Base-by-base conservation (phyloP, 2,888 invertebrate species). In the Thumatha senex region DNA sequence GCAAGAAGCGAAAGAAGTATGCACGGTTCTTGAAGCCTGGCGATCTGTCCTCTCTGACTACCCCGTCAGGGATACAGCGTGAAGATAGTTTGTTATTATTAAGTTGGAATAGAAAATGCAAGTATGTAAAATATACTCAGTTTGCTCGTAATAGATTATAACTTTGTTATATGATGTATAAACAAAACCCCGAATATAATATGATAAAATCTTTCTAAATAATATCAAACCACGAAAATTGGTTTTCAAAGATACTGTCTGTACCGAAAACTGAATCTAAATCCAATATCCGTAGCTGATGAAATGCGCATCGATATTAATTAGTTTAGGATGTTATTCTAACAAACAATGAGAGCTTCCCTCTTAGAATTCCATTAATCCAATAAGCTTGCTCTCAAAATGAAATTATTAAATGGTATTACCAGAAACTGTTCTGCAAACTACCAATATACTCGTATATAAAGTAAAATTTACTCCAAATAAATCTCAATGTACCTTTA, bases 391-490 rank as follows among this genome's bases (percentile, higher is more conserved):
- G 44, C 14, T 30, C n/a, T 15, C 39, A 24, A 24, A 39, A 18
- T 18, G 38, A 43, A 38, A 43, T 29, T 11, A 43, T 29, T 24
- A 33, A 40, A 11, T n/a, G 39, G 39, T 14, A 10, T 49, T 44
- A 14, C 29, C 13, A 10, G 11, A 40, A 51, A 53, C 51, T 58
- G 45, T 48, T 62, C 46, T 41, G 49, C 47, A 51, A 48, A 54
- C 54, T 54, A 54, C 51, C 8, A 18, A 51, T 24, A 11, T 38
- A 51, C 42, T 31, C 5, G 18, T 24, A 24, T 39, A 49, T 45
- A 39, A 33, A 50, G 33, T 29, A 41, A 56, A n/a, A 61, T 63
- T 62, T 55, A 60, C 61, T 51, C 15, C 14, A 40, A 40, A 38
- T n/a, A n/a, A n/a, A n/a, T n/a, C 33, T 15, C 34, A 50, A 48